Percentiles rank a stretch among this genome's conserved stretches.
Evolutionary conservation across 1,140 invertebrate genomes (phyloP).

Genomic region (Drosophila watanabei): DNA sequence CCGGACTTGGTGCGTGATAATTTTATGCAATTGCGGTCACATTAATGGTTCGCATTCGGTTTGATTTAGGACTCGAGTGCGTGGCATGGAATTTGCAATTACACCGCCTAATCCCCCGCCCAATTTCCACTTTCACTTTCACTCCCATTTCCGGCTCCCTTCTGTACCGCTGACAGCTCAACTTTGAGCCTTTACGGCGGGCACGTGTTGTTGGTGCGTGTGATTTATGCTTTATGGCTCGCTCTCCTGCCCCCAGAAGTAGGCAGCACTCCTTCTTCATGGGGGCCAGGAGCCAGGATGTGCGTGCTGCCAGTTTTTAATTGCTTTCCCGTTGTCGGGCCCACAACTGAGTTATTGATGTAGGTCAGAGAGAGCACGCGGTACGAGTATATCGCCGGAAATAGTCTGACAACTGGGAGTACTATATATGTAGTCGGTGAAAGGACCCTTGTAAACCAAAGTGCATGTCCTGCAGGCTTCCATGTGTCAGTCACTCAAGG

Average conservation of each 20-base stretch:
- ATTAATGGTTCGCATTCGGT: constrained; percentile 74
- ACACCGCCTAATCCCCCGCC: constrained; percentile 31
- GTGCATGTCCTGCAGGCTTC: constrained; percentile 1
- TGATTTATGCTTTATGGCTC: constrained; percentile 68
- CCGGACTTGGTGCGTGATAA: constrained; percentile 60
- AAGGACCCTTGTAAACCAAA: not conserved
- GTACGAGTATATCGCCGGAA: constrained; percentile 14
- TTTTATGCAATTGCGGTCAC: constrained; percentile 74
- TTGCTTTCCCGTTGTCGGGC: constrained; percentile 58
- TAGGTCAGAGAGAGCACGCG: constrained; percentile 61
- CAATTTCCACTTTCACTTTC: not conserved
- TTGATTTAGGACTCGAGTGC: constrained; percentile 73
- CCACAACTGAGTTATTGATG: constrained; percentile 72
- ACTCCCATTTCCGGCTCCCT: not conserved
- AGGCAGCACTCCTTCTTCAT: constrained; percentile 32
- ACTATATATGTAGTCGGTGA: not conserved
- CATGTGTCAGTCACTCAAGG: constrained; percentile 18
- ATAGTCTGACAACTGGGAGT: constrained; percentile 20
- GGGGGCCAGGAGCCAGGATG: constrained; percentile 20
- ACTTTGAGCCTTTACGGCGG: constrained; percentile 63
- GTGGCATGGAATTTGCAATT: constrained; percentile 78
- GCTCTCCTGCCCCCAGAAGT: constrained; percentile 17
- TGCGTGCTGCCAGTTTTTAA: constrained; percentile 79
- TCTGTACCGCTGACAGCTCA: constrained; percentile 65
- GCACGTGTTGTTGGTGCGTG: constrained; percentile 66